Base-by-base conservation (phyloP, 2,888 invertebrate genomes). In the Bombyx huttoni region DNA sequence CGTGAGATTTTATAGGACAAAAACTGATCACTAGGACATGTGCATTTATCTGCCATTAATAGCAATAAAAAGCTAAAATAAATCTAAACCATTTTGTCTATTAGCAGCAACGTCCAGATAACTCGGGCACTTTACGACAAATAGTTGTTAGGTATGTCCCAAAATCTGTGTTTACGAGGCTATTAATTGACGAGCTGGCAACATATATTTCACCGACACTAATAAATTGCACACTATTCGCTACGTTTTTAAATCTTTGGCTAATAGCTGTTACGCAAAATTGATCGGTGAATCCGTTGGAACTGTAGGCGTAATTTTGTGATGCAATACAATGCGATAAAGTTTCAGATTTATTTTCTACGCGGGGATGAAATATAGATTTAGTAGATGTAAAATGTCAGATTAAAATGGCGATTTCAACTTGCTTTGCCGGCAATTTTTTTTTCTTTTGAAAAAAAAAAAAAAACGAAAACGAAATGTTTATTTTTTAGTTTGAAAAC, bases 101-200 rank as follows among this genome's bases (percentile, higher is more conserved):
- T 24, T 24, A 24, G 5, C 24, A 24, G 5, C 24, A 0, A 24
- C 24, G 24, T 24, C 24, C 24, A 24, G 24, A 24, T 24, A 24
- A 3, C 24, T 24, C 24, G 3, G 5, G 1, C 24, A 24, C 24
- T 24, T 24, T 24, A 24, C 24, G 24, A 24, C 5, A 24, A 24
- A 24, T 24, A 24, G 24, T 5, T 24, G 24, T 24, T 24, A 24
- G 24, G 24, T 24, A 3, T 57, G 58, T 52, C 54, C 58, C 54
- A 53, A 56, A 53, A 57, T 60, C 59, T 53, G 50, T 60, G 62
- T 70, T 74, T 70, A 71, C 59, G 65, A 64, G 55, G 58, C 56
- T 54, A 64, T 70, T 64, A 68, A 73, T 71, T 67, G 54, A 60
- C 54, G 53, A 54, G 49, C 50, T 52, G 53, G 56, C 51, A 52